Conservation (phyloP, 2,797 vertebrate species). For the Neosilurus mollespiculum region DNA sequence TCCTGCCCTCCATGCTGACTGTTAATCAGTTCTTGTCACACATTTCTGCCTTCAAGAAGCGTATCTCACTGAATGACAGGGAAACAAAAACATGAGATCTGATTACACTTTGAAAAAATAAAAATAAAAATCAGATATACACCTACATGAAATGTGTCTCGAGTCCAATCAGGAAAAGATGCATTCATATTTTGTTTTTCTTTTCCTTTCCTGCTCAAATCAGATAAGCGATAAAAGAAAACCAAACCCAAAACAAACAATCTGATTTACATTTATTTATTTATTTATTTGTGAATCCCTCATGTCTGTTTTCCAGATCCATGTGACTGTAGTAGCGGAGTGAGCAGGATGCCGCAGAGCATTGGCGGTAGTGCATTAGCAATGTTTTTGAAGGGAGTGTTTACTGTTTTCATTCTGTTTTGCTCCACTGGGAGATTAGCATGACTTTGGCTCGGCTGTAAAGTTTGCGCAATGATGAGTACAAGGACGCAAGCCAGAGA, state of each 20-base stretch:
- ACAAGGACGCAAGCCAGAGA: slow-evolving; percentile 53
- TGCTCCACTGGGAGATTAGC: background rate
- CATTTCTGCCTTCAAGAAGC: background rate
- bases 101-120: background rate
- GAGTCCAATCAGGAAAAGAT: background rate
- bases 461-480: slow-evolving; percentile 57
- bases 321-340: background rate
- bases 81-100: background rate
- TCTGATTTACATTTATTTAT: background rate
- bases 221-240: background rate
- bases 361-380: slow-evolving; percentile 6
- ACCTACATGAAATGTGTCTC: background rate
- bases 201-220: background rate
- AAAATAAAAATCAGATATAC: background rate
- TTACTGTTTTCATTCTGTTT: slow-evolving; percentile 14
- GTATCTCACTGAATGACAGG: background rate
- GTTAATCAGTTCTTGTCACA: background rate
- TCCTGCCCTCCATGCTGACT: background rate
- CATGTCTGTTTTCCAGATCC: background rate
- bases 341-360: background rate
- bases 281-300: background rate
- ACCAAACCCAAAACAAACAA: no score
- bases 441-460: slow-evolving; percentile 2
- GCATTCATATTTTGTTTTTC: background rate
- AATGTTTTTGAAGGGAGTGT: background rate